A percentile compares a stretch with the other conserved stretches of the same genome.
Conservation (phyloP, 2,113 vertebrate genomes). For the Elanoides forficatus region DNA sequence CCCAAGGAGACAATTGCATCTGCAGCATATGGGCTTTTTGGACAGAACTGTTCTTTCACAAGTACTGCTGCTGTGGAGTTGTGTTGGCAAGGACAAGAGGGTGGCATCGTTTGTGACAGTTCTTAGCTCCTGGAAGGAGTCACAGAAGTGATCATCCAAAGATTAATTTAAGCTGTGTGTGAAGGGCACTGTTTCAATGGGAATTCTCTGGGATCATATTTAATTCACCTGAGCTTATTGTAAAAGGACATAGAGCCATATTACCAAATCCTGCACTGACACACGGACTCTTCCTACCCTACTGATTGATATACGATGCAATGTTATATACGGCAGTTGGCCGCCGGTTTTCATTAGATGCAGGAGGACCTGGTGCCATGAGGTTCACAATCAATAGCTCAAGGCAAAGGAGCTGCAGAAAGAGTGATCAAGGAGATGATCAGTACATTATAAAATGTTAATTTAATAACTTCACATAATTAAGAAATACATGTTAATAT, state of each 20-base stretch:
- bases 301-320: fast-evolving
- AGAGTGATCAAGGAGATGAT: not conserved
- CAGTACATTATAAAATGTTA: fast-evolving
- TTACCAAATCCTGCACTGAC: not conserved
- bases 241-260: not conserved
- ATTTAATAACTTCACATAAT: not conserved
- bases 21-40: not conserved
- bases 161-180: not conserved
- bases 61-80: not conserved
- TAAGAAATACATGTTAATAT: not conserved
- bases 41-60: not conserved
- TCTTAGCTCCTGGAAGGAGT: not conserved
- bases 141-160: not conserved
- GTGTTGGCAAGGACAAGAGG: not conserved
- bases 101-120: not conserved
- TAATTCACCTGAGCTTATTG: not conserved
- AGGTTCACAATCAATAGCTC: not conserved
- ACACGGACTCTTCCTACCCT: too few species aligned
- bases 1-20: not conserved
- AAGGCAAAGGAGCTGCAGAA: not conserved
- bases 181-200: not conserved
- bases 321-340: not conserved
- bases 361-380: not conserved
- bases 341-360: fast-evolving
- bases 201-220: not conserved